Evolutionary conservation across 2,797 vertebrate species (phyloP).

Genomic region (Micrastur ruficollis): DNA sequence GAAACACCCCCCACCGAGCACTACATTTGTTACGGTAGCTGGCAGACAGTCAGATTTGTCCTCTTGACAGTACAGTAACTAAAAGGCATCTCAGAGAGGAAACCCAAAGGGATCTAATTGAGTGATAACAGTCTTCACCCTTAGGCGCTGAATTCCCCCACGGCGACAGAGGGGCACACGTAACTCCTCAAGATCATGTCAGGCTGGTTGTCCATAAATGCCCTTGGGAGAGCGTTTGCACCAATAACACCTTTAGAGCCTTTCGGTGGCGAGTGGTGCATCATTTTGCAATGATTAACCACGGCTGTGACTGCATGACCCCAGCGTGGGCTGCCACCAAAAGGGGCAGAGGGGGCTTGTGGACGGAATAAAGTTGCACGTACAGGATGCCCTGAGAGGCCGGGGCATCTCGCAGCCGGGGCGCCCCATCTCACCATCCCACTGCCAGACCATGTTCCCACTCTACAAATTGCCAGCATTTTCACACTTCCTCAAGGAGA

Average conservation of each 20-base stretch:
- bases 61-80: not conserved
- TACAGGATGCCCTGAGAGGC: not conserved
- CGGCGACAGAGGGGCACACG: rapidly evolving
- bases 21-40: not conserved
- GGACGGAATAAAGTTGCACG: not conserved
- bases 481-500: conserved; percentile 46
- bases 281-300: not conserved
- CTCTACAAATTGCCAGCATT: not conserved
- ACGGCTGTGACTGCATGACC: rapidly evolving
- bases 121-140: not conserved
- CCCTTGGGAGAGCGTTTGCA: not conserved
- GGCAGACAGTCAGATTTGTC: not conserved
- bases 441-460: not conserved
- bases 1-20: not conserved
- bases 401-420: rapidly evolving
- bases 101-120: not conserved
- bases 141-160: rapidly evolving
- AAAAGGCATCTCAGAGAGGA: not conserved
- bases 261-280: rapidly evolving
- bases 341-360: not conserved
- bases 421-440: not conserved
- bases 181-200: not conserved
- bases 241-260: not conserved
- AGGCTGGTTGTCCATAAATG: not conserved
- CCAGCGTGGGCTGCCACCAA: not conserved